Conservation (phyloP, 2,113 vertebrate species). For the Dicrurus megarhynchus region DNA sequence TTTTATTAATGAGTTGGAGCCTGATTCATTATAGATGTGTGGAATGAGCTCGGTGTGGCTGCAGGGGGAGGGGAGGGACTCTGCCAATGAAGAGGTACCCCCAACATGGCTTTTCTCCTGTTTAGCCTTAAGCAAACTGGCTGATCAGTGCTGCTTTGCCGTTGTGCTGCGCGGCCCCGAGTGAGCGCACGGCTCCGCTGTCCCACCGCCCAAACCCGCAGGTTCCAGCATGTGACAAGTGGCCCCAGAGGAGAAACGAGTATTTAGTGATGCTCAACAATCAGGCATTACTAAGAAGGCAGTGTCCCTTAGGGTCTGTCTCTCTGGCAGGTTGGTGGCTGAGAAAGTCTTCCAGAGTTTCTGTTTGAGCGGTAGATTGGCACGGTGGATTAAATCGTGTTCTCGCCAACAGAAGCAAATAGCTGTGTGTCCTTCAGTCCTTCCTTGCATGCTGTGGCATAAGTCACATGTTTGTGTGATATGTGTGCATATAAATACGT, state of each 20-base stretch:
- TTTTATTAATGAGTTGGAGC: slow-evolving; percentile 77
- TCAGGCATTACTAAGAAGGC: neutral
- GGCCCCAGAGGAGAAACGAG: neutral
- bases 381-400: neutral
- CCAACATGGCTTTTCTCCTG: neutral
- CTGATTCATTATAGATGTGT: slow-evolving; percentile 80
- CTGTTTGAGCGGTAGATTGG: neutral
- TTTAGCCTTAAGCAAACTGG: neutral
- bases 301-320: neutral
- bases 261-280: neutral
- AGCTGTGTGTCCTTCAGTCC: neutral
- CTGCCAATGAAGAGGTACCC: neutral
- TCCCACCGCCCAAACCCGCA: rapidly evolving
- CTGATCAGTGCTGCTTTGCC: neutral
- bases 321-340: neutral
- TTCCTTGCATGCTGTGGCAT: neutral
- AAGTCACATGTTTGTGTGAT: neutral
- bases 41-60: slow-evolving; percentile 50
- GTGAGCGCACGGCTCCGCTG: rapidly evolving
- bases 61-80: slow-evolving; percentile 15
- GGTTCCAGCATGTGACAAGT: neutral
- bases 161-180: neutral
- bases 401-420: rapidly evolving
- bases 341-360: neutral
- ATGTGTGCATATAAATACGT: neutral